Evolutionary conservation across 2,797 vertebrate genomes (phyloP).

Genomic region (Cyprinella venusta): DNA sequence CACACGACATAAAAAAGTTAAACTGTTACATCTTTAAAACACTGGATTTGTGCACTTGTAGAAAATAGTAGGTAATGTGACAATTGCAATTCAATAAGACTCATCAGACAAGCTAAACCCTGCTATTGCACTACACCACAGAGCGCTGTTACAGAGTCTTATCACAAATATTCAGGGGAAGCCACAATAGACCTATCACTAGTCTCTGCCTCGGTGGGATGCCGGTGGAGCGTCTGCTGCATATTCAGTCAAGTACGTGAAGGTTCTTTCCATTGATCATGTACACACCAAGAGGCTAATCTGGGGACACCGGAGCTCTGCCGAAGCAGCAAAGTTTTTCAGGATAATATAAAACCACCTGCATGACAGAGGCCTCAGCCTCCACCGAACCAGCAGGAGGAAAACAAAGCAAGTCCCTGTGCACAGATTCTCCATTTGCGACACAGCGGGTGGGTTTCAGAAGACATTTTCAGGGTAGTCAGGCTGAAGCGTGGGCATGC

Average conservation of each 20-base stretch:
- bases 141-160: slow-evolving; percentile 62
- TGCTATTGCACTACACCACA: slow-evolving; percentile 53
- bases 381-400: slow-evolving; percentile 64
- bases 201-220: slow-evolving; percentile 67
- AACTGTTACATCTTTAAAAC: neutral
- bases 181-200: slow-evolving; percentile 76
- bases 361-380: slow-evolving; percentile 69
- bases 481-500: neutral
- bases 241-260: slow-evolving; percentile 62
- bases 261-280: slow-evolving; percentile 71
- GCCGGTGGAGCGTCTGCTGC: slow-evolving; percentile 64
- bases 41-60: neutral
- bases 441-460: slow-evolving; percentile 16
- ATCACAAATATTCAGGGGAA: slow-evolving; percentile 72
- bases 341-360: slow-evolving; percentile 67
- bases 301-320: slow-evolving; percentile 65
- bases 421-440: slow-evolving; percentile 10
- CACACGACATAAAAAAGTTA: neutral
- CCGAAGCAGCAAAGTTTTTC: slow-evolving; percentile 55
- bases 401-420: slow-evolving; percentile 42
- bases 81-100: slow-evolving; percentile 25
- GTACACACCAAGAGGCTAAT: slow-evolving; percentile 72
- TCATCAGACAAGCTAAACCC: slow-evolving; percentile 54
- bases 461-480: slow-evolving; percentile 26
- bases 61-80: neutral